Evolutionary conservation across 2,797 vertebrate species (phyloP).

Genomic region (Liparis tanakae): DNA sequence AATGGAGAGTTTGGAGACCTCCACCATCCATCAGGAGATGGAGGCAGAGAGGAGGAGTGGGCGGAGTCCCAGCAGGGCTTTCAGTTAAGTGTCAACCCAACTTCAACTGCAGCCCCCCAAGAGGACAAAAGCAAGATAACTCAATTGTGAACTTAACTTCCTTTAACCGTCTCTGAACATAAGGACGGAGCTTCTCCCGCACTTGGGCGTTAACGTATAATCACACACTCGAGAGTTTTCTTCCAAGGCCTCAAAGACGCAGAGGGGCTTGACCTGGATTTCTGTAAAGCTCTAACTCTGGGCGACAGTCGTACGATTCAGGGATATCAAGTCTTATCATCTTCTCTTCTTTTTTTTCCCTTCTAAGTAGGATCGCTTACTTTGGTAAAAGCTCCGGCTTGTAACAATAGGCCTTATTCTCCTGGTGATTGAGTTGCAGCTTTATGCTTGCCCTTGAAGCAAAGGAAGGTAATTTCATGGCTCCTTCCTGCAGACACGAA

Average conservation of each 20-base stretch:
- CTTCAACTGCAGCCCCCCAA: conserved; percentile 24
- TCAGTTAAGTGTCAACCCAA: conserved; percentile 33
- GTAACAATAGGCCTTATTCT: conserved; percentile 75
- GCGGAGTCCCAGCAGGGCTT: too few relatives aligned
- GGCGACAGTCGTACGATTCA: conserved; percentile 60
- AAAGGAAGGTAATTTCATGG: conserved; percentile 80
- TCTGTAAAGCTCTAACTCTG: conserved; percentile 67
- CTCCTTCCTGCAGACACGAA: conserved; percentile 78
- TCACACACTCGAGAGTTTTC: conserved; percentile 59
- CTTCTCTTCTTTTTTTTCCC: conserved; percentile 38
- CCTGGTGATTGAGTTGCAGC: conserved; percentile 69
- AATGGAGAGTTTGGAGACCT: too few relatives aligned
- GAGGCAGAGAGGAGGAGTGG: too few relatives aligned
- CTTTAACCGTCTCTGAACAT: conserved; percentile 44
- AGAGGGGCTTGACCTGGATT: conserved; percentile 73
- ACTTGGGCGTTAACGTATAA: conserved; percentile 71
- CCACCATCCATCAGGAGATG: too few relatives aligned
- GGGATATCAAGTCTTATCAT: conserved; percentile 68
- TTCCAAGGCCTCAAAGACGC: conserved; percentile 43
- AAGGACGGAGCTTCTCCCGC: conserved; percentile 44
- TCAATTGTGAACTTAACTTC: conserved; percentile 45
- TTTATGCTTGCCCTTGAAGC: conserved; percentile 69
- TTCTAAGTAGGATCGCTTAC: conserved; percentile 68
- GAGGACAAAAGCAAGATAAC: conserved; percentile 59
- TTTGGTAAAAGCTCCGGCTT: conserved; percentile 60